Base-by-base conservation (phyloP, 2,797 vertebrate genomes). In the Orestias chungarensis region DNA sequence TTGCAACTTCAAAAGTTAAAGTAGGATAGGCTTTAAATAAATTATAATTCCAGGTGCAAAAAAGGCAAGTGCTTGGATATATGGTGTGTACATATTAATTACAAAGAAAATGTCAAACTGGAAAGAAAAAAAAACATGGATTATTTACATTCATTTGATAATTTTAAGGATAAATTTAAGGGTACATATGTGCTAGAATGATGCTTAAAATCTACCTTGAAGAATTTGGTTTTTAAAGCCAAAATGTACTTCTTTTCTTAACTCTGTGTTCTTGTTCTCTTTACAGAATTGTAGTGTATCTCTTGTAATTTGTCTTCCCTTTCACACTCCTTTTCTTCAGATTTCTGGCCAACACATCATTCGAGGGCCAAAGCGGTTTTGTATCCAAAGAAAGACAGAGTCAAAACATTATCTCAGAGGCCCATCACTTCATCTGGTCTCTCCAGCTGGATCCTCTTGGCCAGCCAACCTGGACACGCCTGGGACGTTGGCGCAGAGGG, bases 391-490 rank as follows among this genome's bases (percentile, higher is more conserved):
- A 93, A 10, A 25, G 88, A 92, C 90, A 18, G 93, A 95, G 74
- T 94, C 96, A 91, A 68, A 90, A 70, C 17, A 83, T 96, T 75
- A 82, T 97, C 87, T 97, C 97, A 10, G 96, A 98, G 91, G 96
- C 96, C 76, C 97, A 97, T 83, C 96, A 98, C 89, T 99, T 97
- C 93, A 97, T 99, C 91, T 99, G 97, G 97, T 98, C 96, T 83
- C 95, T 99, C 74, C 98, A 99, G 89, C 96, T 97, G 0, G 97
- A 99, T 85, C 97, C 97, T 42, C 79, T 99, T 0, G 98, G 96
- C 62, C 97, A 97, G 80, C 97, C 95, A 3, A 97, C 97, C 93
- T 99, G 98, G 98, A 98, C 97, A 0, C 95, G 97, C 46, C 88
- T 99, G 57, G 98, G 97, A 57, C 97, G 95, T 81, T 99, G 98